These are phyloP conservation scores for Sogatella furcifera DNA, from an alignment of 1,140 invertebrate genomes.

Conservation along the genomic window DNA sequence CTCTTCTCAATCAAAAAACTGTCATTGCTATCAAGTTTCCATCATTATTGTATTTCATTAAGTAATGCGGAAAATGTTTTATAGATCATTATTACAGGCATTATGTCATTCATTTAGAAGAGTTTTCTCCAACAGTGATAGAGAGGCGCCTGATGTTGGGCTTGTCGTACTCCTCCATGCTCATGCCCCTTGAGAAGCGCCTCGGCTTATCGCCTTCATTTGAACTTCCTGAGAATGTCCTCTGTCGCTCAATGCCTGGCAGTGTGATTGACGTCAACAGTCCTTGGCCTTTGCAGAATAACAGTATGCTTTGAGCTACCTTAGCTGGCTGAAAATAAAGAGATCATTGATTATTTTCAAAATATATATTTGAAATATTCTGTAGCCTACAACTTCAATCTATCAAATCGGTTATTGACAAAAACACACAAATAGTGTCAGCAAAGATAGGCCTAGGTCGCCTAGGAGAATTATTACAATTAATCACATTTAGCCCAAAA, in stretches of 20 bases:
- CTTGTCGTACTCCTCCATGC: constrained; percentile 75
- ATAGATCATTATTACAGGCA: background rate
- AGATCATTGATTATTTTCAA: background rate
- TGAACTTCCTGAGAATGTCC: constrained; percentile 43
- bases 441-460: too few relatives aligned
- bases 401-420: too few relatives aligned
- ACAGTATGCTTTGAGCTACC: constrained; percentile 64
- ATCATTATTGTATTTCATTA: too few relatives aligned
- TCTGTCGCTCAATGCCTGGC: constrained; percentile 52
- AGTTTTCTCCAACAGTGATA: constrained; percentile 36
- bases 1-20: too few relatives aligned
- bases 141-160: constrained; percentile 64
- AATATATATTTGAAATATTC: too few relatives aligned
- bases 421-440: too few relatives aligned
- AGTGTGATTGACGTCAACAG: constrained; percentile 59
- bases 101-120: background rate
- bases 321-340: constrained; percentile 64
- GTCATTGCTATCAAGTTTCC: too few relatives aligned
- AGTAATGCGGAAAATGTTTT: too few relatives aligned
- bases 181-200: constrained; percentile 51
- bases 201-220: constrained; percentile 32
- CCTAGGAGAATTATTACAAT: too few relatives aligned
- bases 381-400: too few relatives aligned
- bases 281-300: constrained; percentile 73
- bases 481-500: too few relatives aligned